These are phyloP conservation scores for Paramisgurnus dabryanus DNA, from an alignment of 2,113 vertebrate genomes.

Conservation along the genomic window DNA sequence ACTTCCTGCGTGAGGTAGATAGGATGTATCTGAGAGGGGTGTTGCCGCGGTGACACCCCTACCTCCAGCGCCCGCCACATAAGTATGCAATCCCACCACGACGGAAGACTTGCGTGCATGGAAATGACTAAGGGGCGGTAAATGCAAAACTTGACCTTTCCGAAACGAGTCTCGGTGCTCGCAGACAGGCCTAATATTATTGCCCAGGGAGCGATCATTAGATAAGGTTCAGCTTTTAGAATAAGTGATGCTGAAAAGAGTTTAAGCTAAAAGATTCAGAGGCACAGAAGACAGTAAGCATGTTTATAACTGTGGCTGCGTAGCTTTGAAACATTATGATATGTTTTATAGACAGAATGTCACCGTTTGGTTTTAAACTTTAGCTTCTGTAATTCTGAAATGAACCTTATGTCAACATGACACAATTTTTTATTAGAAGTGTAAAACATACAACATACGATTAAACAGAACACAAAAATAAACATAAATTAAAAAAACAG, in stretches of 20 bases:
- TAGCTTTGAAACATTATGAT: background rate
- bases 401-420: no score
- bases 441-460: no score
- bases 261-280: background rate
- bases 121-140: constrained; percentile 8
- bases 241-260: background rate
- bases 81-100: constrained; percentile 46
- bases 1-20: constrained; percentile 71
- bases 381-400: background rate
- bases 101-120: background rate
- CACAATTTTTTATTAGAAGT: no score
- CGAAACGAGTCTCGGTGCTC: constrained; percentile 27
- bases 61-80: background rate
- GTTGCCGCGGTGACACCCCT: constrained; percentile 35
- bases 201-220: constrained; percentile 41
- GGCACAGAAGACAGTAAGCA: background rate
- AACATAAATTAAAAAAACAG: no score
- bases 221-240: constrained; percentile 53
- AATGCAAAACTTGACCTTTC: constrained; percentile 61
- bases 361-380: background rate
- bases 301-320: background rate
- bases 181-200: constrained; percentile 50
- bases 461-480: no score
- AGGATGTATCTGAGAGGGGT: constrained; percentile 51
- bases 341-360: background rate